Evolutionary conservation across 1,140 invertebrate genomes (phyloP).

Genomic region (Tribolium castaneum): DNA sequence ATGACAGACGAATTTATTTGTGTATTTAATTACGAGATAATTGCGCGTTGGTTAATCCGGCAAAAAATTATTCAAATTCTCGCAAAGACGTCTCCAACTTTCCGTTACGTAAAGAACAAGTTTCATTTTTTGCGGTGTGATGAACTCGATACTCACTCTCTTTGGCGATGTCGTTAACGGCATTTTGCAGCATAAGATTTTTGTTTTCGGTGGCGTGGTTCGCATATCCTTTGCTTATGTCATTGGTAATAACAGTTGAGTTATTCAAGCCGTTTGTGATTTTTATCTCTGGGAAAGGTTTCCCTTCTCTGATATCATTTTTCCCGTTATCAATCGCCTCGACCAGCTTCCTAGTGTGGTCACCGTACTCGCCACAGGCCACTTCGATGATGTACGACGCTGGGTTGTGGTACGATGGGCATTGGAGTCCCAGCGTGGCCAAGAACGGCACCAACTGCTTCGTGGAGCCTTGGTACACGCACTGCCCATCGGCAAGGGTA

Average conservation of each 20-base stretch:
- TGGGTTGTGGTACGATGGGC: slow-evolving; percentile 96
- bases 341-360: slow-evolving; percentile 82
- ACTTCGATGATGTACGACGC: slow-evolving; percentile 97
- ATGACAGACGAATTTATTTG: not conserved
- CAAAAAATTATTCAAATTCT: too few relatives aligned
- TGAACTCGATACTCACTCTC: slow-evolving; percentile 57
- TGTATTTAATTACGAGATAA: not conserved
- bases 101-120: too few relatives aligned
- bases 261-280: slow-evolving; percentile 74
- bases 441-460: slow-evolving; percentile 89
- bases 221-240: slow-evolving; percentile 70
- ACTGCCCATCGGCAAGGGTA: slow-evolving; percentile 92
- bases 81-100: too few relatives aligned
- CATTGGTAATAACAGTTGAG: slow-evolving; percentile 69
- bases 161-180: slow-evolving; percentile 78
- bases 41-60: not conserved
- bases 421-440: slow-evolving; percentile 82
- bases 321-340: slow-evolving; percentile 86
- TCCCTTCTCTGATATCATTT: slow-evolving; percentile 76
- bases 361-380: slow-evolving; percentile 94
- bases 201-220: slow-evolving; percentile 37
- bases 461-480: slow-evolving; percentile 92
- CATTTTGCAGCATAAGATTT: slow-evolving; percentile 65
- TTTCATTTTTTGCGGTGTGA: too few relatives aligned
- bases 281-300: slow-evolving; percentile 71